phyloP scores from a whole-genome alignment of 2,797 vertebrate genomes.

The Chiloscyllium punctatum region DNA sequence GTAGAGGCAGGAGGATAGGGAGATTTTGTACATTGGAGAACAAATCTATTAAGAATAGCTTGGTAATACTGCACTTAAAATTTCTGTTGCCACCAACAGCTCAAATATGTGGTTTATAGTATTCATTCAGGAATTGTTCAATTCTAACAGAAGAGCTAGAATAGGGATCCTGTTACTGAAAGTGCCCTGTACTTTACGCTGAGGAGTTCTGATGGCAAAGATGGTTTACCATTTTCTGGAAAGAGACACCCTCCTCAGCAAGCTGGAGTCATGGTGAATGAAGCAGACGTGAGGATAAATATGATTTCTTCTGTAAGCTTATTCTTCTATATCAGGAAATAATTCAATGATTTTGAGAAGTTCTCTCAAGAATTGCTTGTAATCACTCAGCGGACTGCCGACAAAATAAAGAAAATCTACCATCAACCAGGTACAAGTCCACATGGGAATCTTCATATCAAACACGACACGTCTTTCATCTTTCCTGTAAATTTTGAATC shows the following conservation, averaged over 20 bases:
- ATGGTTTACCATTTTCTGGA: background rate
- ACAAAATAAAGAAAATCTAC: background rate
- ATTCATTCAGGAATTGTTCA: background rate
- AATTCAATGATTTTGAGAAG: background rate
- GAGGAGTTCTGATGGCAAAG: background rate
- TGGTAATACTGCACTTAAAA: background rate
- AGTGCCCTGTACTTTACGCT: background rate
- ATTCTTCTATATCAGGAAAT: background rate
- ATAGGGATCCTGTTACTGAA: background rate
- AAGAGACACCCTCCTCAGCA: background rate
- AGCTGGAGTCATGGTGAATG: background rate
- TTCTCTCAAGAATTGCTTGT: background rate
- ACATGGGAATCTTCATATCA: background rate
- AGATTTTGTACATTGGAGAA: background rate
- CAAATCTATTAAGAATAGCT: background rate
- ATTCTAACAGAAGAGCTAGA: background rate
- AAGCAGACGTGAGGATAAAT: background rate
- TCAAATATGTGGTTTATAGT: background rate
- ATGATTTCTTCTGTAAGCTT: background rate
- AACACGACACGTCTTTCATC: background rate
- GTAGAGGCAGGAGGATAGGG: background rate
- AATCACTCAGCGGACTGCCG: background rate
- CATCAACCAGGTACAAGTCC: background rate
- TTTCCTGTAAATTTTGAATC: background rate
- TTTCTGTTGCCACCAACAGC: background rate